A percentile compares a stretch with the other conserved stretches of the same genome.
These are phyloP conservation scores for Martes martes DNA, from an alignment of 2,113 vertebrate genomes.

Conservation along the genomic window DNA sequence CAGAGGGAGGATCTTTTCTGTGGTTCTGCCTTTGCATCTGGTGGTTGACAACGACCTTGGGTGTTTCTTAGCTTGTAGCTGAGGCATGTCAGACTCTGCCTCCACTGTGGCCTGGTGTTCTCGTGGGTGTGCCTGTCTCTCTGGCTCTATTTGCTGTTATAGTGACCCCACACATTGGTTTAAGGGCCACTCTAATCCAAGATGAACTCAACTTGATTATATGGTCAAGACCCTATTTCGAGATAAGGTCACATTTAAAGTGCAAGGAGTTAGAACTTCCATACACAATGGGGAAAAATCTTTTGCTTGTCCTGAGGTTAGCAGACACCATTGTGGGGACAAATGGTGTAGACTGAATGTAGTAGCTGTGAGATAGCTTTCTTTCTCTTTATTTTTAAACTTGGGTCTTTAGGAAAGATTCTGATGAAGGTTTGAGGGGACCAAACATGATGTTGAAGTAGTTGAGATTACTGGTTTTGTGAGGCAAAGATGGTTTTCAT, in stretches of 20 bases:
- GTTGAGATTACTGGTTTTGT: background rate
- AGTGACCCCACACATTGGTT: too few species aligned
- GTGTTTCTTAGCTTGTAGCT: background rate
- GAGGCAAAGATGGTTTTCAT: background rate
- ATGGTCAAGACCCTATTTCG: background rate
- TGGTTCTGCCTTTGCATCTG: background rate
- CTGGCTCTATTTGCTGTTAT: background rate
- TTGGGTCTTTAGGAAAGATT: background rate
- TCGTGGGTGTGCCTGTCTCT: background rate
- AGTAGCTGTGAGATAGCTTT: background rate
- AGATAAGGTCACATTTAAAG: background rate
- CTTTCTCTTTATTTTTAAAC: background rate
- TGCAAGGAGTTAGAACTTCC: background rate
- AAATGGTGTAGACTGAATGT: fast-evolving
- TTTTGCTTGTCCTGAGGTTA: background rate
- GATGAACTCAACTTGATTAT: background rate
- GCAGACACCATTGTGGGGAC: background rate
- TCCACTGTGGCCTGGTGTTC: fast-evolving
- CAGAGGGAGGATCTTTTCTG: background rate
- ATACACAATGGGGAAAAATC: background rate
- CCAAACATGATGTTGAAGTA: background rate
- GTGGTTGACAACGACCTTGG: background rate
- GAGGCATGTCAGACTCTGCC: fast-evolving
- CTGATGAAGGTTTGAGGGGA: background rate
- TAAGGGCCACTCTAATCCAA: background rate